Evolutionary conservation across 2,797 vertebrate genomes (phyloP).

Genomic region (Chelon auratus): DNA sequence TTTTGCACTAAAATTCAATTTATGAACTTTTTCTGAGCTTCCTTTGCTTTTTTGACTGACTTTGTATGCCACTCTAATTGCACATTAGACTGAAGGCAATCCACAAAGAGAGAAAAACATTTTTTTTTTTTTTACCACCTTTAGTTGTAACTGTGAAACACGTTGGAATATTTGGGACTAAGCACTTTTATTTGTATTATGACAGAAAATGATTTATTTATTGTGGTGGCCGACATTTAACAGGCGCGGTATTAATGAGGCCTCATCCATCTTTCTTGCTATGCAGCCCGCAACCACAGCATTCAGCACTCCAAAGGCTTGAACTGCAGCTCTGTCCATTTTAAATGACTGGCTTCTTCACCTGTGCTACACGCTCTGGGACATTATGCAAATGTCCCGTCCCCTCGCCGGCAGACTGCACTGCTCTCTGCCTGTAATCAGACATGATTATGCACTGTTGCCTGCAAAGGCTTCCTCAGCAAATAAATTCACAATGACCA

Average conservation of each 20-base stretch:
- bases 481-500: constrained; percentile 71
- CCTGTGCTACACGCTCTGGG: constrained; percentile 67
- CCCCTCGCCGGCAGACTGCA: constrained; percentile 54
- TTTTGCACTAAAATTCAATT: background rate
- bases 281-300: constrained; percentile 42
- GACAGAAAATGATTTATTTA: constrained; percentile 63
- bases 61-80: background rate
- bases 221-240: constrained; percentile 41
- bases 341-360: constrained; percentile 72
- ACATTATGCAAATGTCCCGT: constrained; percentile 75
- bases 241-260: constrained; percentile 55
- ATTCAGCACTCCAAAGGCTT: constrained; percentile 42
- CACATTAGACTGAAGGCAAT: background rate
- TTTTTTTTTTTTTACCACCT: background rate
- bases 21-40: background rate
- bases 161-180: constrained; percentile 36
- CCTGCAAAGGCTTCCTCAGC: constrained; percentile 63
- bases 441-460: constrained; percentile 69
- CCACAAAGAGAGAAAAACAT: background rate
- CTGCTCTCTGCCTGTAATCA: constrained; percentile 69
- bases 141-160: constrained; percentile 24
- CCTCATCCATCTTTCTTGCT: constrained; percentile 60
- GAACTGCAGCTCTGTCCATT: constrained; percentile 67
- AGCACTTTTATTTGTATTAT: constrained; percentile 59
- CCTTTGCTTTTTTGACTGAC: background rate